Evolutionary conservation across 2,113 vertebrate species (phyloP), one percentile per base, ranked within the genome.

Genomic region (Telmatochromis brichardi): DNA sequence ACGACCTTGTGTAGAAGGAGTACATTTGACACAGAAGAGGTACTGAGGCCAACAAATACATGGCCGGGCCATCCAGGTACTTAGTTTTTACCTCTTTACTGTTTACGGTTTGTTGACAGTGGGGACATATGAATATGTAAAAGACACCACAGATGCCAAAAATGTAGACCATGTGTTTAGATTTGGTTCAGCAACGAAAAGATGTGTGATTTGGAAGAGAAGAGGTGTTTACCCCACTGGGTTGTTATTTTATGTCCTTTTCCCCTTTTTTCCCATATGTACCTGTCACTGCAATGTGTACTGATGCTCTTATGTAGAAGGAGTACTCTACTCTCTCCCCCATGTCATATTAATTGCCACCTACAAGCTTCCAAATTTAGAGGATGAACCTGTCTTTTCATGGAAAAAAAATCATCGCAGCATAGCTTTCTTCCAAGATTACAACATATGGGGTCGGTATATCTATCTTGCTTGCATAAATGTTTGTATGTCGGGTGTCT

Each of bases 1-100:
- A 45, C 86, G 85, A 92, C 92, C 89, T 92, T 90, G 91, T 73
- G 88, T 45, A 51, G 87, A 63, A 82, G 15, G 81, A 84, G 86
- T 47, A 45, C 6, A 37, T 90, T 80, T 93, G 85, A 91, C 63
- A 89, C 79, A 4, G 63, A 63, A 3, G 87, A 73, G 60, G 73
- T 55, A 47, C 63, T 6, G 73, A 80, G 83, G 80, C 82, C 78
- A 63, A 31, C 40, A 58, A 76, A 92, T 13, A 45, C 87, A 79
- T 26, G 5, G 13, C 63, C 45, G 28, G 81, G 50, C 83, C 89
- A 17, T 73, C 45, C 81, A 76, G 92, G 88, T 89, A 82, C 79
- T 84, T 42, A 31, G 47, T 71, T 57, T 17, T 83, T 71, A 80
- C 37, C 63, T 82, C 45, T 78, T 9, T 6, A 51, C 73, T 84